A percentile compares a stretch with the other conserved stretches of the same genome.
Evolutionary conservation across 2,797 vertebrate species (phyloP).

Genomic region (Fistularia tabacaria): DNA sequence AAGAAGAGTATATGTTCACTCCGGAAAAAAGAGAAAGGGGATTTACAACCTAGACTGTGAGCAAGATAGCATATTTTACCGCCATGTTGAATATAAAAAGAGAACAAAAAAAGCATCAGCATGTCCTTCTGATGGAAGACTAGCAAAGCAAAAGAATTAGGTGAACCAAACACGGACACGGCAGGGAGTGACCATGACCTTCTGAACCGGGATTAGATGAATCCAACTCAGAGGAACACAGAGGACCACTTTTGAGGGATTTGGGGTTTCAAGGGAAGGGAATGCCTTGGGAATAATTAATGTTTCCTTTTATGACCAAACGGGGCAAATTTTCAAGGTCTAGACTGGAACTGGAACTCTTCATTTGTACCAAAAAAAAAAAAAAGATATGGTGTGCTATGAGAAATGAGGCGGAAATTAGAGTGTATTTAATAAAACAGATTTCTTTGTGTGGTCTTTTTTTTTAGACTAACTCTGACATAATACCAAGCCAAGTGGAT

Average conservation of each 20-base stretch:
- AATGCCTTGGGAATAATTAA: conserved; percentile 17
- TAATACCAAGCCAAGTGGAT: no score
- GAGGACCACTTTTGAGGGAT: conserved; percentile 40
- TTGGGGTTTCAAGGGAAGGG: conserved; percentile 11
- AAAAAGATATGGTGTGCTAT: conserved; percentile 17
- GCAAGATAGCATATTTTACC: no score
- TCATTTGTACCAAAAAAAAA: conserved; percentile 24
- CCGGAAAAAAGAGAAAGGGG: no score
- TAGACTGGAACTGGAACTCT: conserved; percentile 16
- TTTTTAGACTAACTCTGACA: no score
- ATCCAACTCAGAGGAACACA: conserved; percentile 59
- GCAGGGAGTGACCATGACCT: conserved; percentile 55
- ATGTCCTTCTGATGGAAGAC: not conserved
- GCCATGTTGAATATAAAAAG: no score
- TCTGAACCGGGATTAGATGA: conserved; percentile 21
- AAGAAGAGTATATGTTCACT: no score
- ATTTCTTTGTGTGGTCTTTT: no score
- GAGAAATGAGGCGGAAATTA: no score
- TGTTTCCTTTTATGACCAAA: conserved; percentile 22
- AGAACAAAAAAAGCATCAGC: no score
- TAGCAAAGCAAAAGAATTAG: not conserved
- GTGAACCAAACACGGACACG: conserved; percentile 1
- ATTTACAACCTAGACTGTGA: no score
- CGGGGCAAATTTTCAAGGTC: not conserved
- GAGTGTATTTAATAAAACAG: no score